Percentiles rank a stretch among this genome's conserved stretches.
Evolutionary conservation across 2,888 invertebrate genomes (phyloP).

Genomic region (Serripes groenlandicus): DNA sequence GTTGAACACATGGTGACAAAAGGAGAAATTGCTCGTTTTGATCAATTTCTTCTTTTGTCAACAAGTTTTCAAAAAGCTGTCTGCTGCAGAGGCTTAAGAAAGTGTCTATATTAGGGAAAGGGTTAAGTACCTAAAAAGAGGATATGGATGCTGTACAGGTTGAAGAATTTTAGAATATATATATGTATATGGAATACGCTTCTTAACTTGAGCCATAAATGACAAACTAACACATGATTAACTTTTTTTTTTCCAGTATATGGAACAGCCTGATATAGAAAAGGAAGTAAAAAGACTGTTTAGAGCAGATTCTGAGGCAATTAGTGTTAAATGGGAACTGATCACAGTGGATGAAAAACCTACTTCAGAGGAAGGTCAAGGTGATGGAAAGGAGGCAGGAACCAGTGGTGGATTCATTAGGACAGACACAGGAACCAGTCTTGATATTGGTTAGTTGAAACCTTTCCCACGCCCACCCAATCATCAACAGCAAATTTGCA

Average conservation of each 20-base stretch:
- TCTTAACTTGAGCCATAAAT: too few relatives aligned
- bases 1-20: too few relatives aligned
- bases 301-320: conserved; percentile 95
- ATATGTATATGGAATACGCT: too few relatives aligned
- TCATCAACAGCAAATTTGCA: too few relatives aligned
- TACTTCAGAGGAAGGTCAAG: conserved; percentile 61
- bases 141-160: too few relatives aligned
- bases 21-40: background rate
- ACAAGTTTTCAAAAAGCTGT: too few relatives aligned
- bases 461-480: background rate
- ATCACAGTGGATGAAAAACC: conserved; percentile 80
- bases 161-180: too few relatives aligned
- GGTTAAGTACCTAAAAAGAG: too few relatives aligned
- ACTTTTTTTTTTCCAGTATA: conserved; percentile 88
- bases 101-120: too few relatives aligned
- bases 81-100: too few relatives aligned
- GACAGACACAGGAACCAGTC: conserved; percentile 63
- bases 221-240: too few relatives aligned
- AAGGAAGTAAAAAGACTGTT: conserved; percentile 98
- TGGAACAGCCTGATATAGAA: conserved; percentile 98
- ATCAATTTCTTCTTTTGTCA: too few relatives aligned
- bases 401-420: conserved; percentile 50
- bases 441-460: conserved; percentile 67
- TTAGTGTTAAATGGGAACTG: conserved; percentile 85
- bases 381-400: conserved; percentile 33